Base-by-base conservation (phyloP, 2,113 vertebrate genomes). In the Tamias sibiricus region DNA sequence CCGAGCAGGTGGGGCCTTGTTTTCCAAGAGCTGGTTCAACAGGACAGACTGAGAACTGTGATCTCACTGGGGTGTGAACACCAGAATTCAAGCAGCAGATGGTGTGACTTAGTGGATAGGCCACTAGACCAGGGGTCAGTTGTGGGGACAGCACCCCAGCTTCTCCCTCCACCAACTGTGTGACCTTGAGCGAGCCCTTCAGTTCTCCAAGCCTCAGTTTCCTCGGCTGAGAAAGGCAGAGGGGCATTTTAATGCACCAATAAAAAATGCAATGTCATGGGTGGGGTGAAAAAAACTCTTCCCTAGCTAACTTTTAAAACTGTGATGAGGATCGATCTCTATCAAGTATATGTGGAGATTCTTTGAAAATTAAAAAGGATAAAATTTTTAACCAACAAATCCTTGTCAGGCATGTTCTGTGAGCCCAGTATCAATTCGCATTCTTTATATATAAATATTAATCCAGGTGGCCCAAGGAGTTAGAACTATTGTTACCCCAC, bases 21-120 rank as follows among this genome's bases (percentile, higher is more conserved):
- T 97, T 96, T 95, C 74, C 91, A 91, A 93, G 62, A 83, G 86
- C 93, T 82, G 76, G 68, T 79, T 95, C 94, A 77, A 79, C n/a
- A 68, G 91, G 94, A 92, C 84, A 66, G 47, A 94, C 94, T 92
- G 59, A 95, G 92, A 95, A 95, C 16, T 82, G 95, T 94, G 95
- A 96, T 89, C 94, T 97, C 94, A 94, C 89, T 52, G 14, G 96
- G 96, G 97, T 97, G 91, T 96, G 95, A 94, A 69, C 97, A 95
- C 92, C 90, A 88, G 90, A 85, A 92, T 52, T 88, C 71, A 52
- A 87, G 90, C 90, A 94, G 91, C 96, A 96, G 96, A 95, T 96
- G 96, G 94, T n/a, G 81, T 85, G 97, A 87, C 66, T 94, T 76
- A 77, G 92, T 52, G 59, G 80, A 94, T 90, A 96, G 94, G 95